phyloP scores from a whole-genome alignment of 1,140 invertebrate genomes.

The Ceratoteleas bidentatus region DNA sequence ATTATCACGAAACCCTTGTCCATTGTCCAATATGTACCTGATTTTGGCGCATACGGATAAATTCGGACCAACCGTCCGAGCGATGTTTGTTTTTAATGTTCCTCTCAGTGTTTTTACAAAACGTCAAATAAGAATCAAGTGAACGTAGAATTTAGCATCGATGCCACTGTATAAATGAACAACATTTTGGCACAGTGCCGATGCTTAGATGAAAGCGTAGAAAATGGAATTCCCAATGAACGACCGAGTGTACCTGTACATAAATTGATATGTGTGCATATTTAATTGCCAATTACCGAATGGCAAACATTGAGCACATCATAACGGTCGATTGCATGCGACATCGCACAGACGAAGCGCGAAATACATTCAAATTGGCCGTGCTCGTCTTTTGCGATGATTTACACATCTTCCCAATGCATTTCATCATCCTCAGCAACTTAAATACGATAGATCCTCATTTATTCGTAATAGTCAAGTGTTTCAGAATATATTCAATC shows the following conservation, averaged over 20 bases:
- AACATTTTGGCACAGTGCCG: constrained; percentile 11
- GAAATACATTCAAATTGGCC: constrained; percentile 1
- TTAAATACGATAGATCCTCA: not conserved
- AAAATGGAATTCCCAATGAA: not conserved
- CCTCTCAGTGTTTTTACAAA: not conserved
- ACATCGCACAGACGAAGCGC: not conserved
- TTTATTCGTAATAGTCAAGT: no score
- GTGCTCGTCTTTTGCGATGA: not conserved
- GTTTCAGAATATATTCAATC: no score
- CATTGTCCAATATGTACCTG: not conserved
- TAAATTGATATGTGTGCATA: not conserved
- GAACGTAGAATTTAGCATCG: not conserved
- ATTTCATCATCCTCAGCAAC: not conserved
- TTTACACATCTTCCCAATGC: not conserved
- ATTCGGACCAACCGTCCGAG: not conserved
- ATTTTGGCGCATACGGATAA: not conserved
- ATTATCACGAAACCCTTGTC: no score
- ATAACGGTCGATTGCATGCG: constrained; percentile 3
- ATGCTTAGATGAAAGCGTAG: constrained; percentile 4
- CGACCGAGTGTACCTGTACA: not conserved
- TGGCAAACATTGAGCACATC: not conserved
- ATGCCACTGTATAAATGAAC: constrained; percentile 10
- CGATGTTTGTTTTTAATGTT: not conserved
- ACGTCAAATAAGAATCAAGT: not conserved
- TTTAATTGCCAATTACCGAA: not conserved